Base-by-base conservation (phyloP, 53 echinoderm and acorn worm species). In the Crossaster papposus region DNA sequence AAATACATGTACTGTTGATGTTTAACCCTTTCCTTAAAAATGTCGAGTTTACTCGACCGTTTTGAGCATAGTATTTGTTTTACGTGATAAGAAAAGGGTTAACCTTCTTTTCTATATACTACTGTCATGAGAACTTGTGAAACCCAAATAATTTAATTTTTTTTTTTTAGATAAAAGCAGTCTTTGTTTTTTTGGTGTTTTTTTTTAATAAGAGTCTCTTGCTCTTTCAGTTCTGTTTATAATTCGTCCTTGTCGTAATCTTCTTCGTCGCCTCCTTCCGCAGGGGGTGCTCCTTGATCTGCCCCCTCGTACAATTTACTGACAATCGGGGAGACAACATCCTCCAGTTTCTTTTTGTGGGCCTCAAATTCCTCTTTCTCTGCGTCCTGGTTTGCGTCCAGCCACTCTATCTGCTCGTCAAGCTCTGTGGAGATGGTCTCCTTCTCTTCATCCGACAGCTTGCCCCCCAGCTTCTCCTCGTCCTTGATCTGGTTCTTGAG, bases 251-350 rank as follows among this genome's bases (percentile, higher is more conserved):
- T 94, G 35, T 96, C 95, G 31, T 95, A 92, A 35, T 94, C 95
- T 11, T 92, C 94, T 17, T 86, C 93, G 14, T 88, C 92, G 5
- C 78, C 94, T 5, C 74, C 95, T 14, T 38, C 91, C 2, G 52
- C 87, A 18, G 81, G n/a, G 36, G 92, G 94, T 6, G 93, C 88
- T 12, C 88, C 70, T 0, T 96, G 94, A 11, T 94, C 98, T 30
- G 98, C 98, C 28, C 95, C 93, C 36, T 97, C 98, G 38, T 97
- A 97, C 75, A 97, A 93, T 94, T 97, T 97, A 92, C 93, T 92
- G 81, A 97, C 93, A 80, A 97, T 97, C 10, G 98, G 95, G 63
- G 91, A 85, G 18, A 94, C 96, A 28, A 96, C 73, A 18, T 91
- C 94, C 91, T 97, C 98, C 62, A 97, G 84, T 89, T 93, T 93